Conservation (phyloP, 2,888 invertebrate genomes). For the Hydroisotoma schaefferi region DNA sequence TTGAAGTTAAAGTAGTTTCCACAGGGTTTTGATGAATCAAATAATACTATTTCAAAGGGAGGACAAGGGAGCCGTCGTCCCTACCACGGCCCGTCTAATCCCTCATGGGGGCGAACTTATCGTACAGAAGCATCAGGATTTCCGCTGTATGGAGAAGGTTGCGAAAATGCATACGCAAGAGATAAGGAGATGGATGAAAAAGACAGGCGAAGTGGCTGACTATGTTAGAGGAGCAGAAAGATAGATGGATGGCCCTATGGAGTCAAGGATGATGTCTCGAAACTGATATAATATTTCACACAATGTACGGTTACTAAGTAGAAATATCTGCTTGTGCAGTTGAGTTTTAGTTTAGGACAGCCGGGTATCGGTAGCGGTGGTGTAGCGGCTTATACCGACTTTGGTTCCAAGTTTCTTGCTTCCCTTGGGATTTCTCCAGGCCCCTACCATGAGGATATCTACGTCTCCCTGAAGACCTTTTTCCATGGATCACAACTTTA, state of each 20-base stretch:
- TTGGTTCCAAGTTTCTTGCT: constrained; percentile 5
- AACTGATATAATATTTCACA: background rate
- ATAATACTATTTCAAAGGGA: too few relatives aligned
- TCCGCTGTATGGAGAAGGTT: too few relatives aligned
- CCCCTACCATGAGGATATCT: constrained; percentile 6
- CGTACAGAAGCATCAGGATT: too few relatives aligned
- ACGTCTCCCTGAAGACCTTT: constrained; percentile 43
- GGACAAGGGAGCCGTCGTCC: too few relatives aligned
- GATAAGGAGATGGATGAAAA: background rate
- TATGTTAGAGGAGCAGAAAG: background rate
- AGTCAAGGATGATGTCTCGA: background rate
- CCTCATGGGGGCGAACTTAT: background rate
- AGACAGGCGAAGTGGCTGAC: background rate
- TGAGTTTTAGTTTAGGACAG: too few relatives aligned
- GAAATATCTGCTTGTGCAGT: background rate
- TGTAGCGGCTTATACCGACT: background rate
- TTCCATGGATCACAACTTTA: constrained; percentile 47
- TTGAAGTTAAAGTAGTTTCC: too few relatives aligned
- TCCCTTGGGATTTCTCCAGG: constrained; percentile 23
- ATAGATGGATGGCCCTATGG: background rate
- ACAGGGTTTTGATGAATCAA: too few relatives aligned
- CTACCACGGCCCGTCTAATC: too few relatives aligned
- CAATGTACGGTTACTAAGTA: background rate
- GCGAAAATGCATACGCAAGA: too few relatives aligned
- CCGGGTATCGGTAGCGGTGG: background rate